Percentiles rank a stretch among this genome's conserved stretches.
phyloP scores from a whole-genome alignment of 2,888 invertebrate genomes.

The Tiliacea citrago region DNA sequence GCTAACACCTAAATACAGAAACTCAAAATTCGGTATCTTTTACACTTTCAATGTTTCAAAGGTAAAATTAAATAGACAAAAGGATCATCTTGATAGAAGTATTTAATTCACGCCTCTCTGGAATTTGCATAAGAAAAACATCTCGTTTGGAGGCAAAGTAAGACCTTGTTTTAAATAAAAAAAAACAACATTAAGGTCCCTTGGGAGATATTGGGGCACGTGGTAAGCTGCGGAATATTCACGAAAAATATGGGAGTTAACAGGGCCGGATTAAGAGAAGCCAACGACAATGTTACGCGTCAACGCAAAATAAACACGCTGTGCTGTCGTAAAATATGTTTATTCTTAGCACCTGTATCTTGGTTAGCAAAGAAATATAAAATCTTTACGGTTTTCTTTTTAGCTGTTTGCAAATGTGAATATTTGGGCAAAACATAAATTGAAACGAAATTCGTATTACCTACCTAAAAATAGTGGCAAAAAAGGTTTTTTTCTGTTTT shows the following conservation, averaged over 20 bases:
- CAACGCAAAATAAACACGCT: conserved; percentile 53
- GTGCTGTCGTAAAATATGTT: conserved; percentile 52
- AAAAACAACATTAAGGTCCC: conserved; percentile 45
- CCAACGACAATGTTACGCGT: conserved; percentile 18
- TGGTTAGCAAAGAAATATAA: conserved; percentile 40
- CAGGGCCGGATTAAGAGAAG: conserved; percentile 58
- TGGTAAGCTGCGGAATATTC: conserved; percentile 51
- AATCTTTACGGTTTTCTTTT: conserved; percentile 36
- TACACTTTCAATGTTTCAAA: conserved; percentile 26
- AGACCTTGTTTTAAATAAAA: conserved; percentile 61
- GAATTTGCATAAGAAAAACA: conserved; percentile 72
- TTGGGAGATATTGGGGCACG: conserved; percentile 44
- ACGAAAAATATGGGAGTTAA: conserved; percentile 62
- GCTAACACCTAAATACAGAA: conserved; percentile 35
- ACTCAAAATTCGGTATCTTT: conserved; percentile 17
- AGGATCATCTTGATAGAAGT: conserved; percentile 55
- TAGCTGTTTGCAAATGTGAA: conserved; percentile 26
- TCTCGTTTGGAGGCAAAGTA: conserved; percentile 50
- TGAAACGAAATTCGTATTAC: conserved; percentile 15
- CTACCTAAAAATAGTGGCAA: neutral
- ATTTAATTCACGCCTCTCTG: conserved; percentile 59
- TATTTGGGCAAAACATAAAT: conserved; percentile 8
- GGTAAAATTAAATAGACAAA: conserved; percentile 45
- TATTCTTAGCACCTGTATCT: conserved; percentile 58
- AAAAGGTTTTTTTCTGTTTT: neutral